Evolutionary conservation across 2,113 vertebrate species (phyloP), one percentile per base, ranked within the genome.

Genomic region (Jacana jacana): DNA sequence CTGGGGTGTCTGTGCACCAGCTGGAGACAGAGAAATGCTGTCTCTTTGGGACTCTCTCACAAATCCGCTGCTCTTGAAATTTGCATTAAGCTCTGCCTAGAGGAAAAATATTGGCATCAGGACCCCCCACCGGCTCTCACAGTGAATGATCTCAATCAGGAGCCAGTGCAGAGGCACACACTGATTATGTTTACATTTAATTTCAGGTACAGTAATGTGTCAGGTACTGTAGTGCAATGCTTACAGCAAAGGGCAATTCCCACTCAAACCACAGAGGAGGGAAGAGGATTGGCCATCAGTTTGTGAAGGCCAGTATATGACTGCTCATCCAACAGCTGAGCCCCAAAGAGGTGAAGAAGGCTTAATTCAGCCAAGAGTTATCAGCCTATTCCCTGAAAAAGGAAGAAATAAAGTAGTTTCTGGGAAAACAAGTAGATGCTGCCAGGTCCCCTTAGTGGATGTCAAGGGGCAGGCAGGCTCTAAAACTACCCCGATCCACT

Each of bases 121-220:
- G 55, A 76, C 11, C 7, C 31, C 6, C 25, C 31, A 11, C 22
- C 18, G 19, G 9, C 10, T 88, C 35, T 78, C 40, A 72, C 13
- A 57, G 40, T 37, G 81, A 75, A 37, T n/a, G 1, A 79, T 55
- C 52, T 81, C 65, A 24, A 17, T 24, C 39, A 80, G 58, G 27
- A 91, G 11, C 28, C 64, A 85, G 19, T 35, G 30, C 23, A 71
- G 46, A 86, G 57, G 37, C 11, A 77, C 4, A 15, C 3, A 9
- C 2, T 81, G 8, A 60, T 23, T 39, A 28, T 11, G 2, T 63
- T 89, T 66, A 40, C 72, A 63, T 89, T 81, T 63, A 35, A 31
- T 75, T 84, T 71, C 52, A 51, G 11, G 10, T 33, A 54, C 30
- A n/a, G 22, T 25, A 44, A 3, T 0, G 0, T 73, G 30, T 11